Percentiles rank a stretch among this genome's conserved stretches.
phyloP scores from a whole-genome alignment of 2,113 vertebrate genomes.

The Charadrius vociferus region DNA sequence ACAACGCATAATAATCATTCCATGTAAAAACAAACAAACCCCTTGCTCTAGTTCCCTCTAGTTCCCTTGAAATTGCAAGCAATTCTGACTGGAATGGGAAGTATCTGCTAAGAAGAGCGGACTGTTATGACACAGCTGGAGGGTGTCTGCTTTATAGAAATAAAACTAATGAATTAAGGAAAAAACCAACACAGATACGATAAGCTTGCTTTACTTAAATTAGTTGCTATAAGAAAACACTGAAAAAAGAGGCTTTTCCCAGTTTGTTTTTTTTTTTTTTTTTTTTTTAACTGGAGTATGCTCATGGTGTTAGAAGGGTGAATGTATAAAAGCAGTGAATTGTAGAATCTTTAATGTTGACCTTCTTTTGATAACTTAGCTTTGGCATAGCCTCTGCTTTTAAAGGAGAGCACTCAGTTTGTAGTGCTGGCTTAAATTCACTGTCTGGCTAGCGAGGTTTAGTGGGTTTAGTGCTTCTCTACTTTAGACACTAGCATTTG shows the following conservation, averaged over 20 bases:
- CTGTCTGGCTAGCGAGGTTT: not conserved
- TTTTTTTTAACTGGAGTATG: not conserved
- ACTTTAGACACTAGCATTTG: slow-evolving; percentile 39
- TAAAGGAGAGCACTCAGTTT: slow-evolving; percentile 17
- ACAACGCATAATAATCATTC: not conserved
- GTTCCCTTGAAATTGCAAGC: not conserved
- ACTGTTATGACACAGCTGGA: not conserved
- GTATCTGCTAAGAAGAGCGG: not conserved
- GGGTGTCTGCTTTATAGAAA: not conserved
- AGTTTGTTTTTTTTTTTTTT: not conserved
- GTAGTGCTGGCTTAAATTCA: slow-evolving; percentile 33
- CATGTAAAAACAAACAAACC: not conserved
- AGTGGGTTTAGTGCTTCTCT: slow-evolving; percentile 63
- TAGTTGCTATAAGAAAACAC: not conserved
- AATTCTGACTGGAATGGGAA: not conserved
- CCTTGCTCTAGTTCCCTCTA: not conserved
- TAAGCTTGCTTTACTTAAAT: not conserved
- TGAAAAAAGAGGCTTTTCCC: not conserved
- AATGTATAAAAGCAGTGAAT: not conserved
- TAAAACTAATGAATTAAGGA: not conserved
- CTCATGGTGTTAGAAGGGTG: not conserved
- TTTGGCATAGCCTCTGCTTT: not conserved
- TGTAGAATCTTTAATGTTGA: not conserved
- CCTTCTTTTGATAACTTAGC: slow-evolving; percentile 16
- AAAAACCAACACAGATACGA: not conserved